These are phyloP conservation scores for Mesocentrotus franciscanus DNA, from an alignment of 53 echinoderm and acorn worm genomes.

Conservation along the genomic window DNA sequence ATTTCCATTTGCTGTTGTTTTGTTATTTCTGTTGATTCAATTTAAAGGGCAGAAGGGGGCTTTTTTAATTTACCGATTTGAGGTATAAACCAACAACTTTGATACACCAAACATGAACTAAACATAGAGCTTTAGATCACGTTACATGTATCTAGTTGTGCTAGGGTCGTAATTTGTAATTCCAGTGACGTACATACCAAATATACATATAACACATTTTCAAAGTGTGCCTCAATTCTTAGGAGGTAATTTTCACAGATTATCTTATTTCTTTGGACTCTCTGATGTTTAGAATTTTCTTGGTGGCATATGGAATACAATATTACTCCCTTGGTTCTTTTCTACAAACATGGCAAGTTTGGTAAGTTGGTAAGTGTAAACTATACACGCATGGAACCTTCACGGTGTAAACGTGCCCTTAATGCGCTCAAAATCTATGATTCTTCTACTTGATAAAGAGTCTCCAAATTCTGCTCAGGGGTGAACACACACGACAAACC, in stretches of 20 bases:
- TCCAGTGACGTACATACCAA: no score
- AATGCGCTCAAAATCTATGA: slow-evolving; percentile 36
- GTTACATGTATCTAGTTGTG: neutral
- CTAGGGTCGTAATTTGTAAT: no score
- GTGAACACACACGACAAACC: neutral
- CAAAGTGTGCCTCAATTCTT: no score
- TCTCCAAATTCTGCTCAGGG: slow-evolving; percentile 31
- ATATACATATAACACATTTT: no score
- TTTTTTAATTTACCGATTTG: no score
- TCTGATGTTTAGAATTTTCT: neutral
- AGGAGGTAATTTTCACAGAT: no score
- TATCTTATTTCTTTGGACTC: no score
- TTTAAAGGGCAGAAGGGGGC: neutral
- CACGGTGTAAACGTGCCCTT: slow-evolving; percentile 33
- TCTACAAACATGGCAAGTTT: neutral
- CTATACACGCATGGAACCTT: neutral
- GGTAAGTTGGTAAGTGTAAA: neutral
- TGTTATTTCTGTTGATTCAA: neutral
- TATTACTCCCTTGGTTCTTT: no score
- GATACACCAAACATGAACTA: no score
- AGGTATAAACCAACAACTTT: no score
- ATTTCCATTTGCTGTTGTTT: neutral
- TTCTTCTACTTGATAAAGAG: slow-evolving; percentile 36
- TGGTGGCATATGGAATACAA: no score
- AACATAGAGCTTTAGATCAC: no score